These are phyloP conservation scores for Anseranas semipalmata DNA, from an alignment of 2,113 vertebrate species.

Conservation along the genomic window DNA sequence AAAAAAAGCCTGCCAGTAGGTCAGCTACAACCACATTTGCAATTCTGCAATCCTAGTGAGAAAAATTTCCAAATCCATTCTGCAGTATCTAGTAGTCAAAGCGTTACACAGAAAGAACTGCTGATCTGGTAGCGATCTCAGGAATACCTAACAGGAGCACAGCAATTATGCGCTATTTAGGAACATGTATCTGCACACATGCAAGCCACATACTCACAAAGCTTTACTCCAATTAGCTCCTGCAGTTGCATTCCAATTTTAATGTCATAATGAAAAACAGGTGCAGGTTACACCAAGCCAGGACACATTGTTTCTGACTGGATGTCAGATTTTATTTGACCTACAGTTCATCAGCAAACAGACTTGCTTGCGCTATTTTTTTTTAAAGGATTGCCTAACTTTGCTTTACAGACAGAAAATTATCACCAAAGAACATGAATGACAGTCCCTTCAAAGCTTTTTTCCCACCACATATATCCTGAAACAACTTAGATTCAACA, in stretches of 20 bases:
- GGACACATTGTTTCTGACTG: background rate
- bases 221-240: background rate
- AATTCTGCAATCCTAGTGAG: background rate
- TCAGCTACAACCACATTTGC: background rate
- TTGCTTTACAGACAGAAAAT: background rate
- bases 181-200: background rate
- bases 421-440: background rate
- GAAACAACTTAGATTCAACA: background rate
- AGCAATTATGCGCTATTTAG: background rate
- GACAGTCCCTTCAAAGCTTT: background rate
- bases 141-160: background rate
- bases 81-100: background rate
- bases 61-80: background rate
- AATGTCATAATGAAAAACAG: background rate
- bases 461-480: background rate
- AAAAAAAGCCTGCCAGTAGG: background rate
- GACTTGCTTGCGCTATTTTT: background rate
- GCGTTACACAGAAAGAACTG: background rate
- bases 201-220: background rate
- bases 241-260: background rate
- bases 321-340: background rate
- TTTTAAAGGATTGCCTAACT: background rate
- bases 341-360: background rate
- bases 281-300: conserved; percentile 5
- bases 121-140: background rate